Evolutionary conservation across 2,888 invertebrate species (phyloP), one percentile per base, ranked within the genome.

Genomic region (Tiphia femorata): DNA sequence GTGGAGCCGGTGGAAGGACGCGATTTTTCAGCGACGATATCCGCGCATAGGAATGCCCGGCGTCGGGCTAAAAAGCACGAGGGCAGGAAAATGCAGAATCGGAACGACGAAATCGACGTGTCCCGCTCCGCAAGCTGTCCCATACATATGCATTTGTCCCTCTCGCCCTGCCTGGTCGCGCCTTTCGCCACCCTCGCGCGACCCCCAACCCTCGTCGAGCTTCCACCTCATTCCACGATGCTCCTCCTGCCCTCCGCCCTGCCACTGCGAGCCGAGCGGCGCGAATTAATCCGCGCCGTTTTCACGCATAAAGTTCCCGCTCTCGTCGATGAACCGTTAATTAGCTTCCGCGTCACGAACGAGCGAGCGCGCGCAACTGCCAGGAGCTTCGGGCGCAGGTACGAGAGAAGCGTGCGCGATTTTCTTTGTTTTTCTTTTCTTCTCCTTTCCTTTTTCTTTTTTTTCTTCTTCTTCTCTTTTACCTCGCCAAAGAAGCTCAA

Each of bases 291-390:
- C 70, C 70, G 56, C 51, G 49, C 58, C 67, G 67, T 70, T 70
- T 67, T 64, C 57, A 64, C 60, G 67, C 69, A 70, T 70, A 64
- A 69, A 70, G 64, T 70, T 60, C 47, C 60, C n/a, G n/a, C n/a
- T 37, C 42, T 48, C 53, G 57, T 64, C 70, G 67, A 70, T 70
- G 70, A 70, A 70, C 70, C 62, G 58, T 70, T 70, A 70, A 70
- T 70, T 70, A 70, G 64, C 67, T 67, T 70, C 58, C 64, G 21
- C 57, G 62, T 67, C 70, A 70, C 70, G 70, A 55, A 70, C 69
- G 64, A n/a, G n/a, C n/a, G n/a, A n/a, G n/a, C n/a, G n/a, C n/a
- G n/a, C n/a, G n/a, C 33, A n/a, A 33, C 14, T 14, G 33, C 23
- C n/a, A 7, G 17, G 4, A n/a, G 5, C 23, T 53, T n/a, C n/a